phyloP scores from a whole-genome alignment of 2,888 invertebrate genomes.

The Camptogramma bilineatum region DNA sequence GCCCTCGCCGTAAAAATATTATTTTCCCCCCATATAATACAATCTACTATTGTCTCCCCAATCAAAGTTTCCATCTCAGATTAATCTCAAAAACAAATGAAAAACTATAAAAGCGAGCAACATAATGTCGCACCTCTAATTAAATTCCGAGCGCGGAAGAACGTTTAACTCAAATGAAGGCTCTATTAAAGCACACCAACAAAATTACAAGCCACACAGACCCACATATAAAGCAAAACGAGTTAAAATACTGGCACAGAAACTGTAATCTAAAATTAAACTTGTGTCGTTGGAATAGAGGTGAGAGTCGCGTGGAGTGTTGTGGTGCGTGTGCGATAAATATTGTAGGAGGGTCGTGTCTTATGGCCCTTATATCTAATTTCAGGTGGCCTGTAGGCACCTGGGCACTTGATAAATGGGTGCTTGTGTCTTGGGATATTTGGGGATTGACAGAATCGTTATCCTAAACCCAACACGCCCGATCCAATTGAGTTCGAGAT shows the following conservation, averaged over 20 bases:
- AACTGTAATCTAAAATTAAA: conserved; percentile 1
- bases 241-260: conserved; percentile 24
- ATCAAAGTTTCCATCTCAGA: conserved; percentile 8
- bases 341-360: conserved; percentile 47
- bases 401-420: conserved; percentile 58
- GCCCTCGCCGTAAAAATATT: no score
- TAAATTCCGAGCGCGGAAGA: conserved; percentile 36
- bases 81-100: conserved; percentile 19
- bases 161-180: conserved; percentile 53
- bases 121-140: conserved; percentile 34
- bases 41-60: conserved; percentile 1
- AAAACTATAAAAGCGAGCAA: conserved; percentile 21
- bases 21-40: no score
- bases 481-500: conserved; percentile 27
- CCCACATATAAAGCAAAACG: conserved; percentile 43
- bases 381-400: conserved; percentile 58
- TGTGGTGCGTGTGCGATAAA: conserved; percentile 45
- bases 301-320: neutral
- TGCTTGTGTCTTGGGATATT: conserved; percentile 46
- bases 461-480: conserved; percentile 19
- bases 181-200: conserved; percentile 55
- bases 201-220: conserved; percentile 48
- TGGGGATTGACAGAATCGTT: conserved; percentile 44
- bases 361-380: conserved; percentile 54
- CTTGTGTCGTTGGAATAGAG: conserved; percentile 4